phyloP scores from a whole-genome alignment of 1,140 invertebrate species.

The Habropoda laboriosa region DNA sequence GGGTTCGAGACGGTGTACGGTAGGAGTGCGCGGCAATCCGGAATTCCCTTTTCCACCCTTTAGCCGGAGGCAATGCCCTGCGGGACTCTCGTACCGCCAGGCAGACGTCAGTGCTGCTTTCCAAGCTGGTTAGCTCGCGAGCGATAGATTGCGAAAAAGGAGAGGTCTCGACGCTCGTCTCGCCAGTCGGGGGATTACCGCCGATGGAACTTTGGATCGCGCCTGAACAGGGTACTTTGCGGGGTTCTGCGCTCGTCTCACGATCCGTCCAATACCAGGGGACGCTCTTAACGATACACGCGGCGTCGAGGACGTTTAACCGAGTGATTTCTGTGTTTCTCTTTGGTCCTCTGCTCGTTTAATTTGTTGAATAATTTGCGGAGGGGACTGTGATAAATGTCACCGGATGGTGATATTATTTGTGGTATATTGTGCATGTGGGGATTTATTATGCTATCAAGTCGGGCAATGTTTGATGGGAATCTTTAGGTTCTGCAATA shows the following conservation, averaged over 20 bases:
- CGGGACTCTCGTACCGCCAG: constrained; percentile 4
- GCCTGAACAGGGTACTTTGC: constrained; percentile 3
- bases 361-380: too few relatives aligned
- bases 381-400: background rate
- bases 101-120: constrained; percentile 12
- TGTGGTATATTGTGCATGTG: too few relatives aligned
- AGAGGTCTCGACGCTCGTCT: constrained; percentile 18
- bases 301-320: too few relatives aligned
- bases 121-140: constrained; percentile 41
- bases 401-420: background rate
- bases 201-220: constrained; percentile 14
- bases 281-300: background rate
- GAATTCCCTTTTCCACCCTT: constrained; percentile 55
- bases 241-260: constrained; percentile 9
- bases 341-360: too few relatives aligned
- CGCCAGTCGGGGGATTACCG: constrained; percentile 32
- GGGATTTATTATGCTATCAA: too few relatives aligned
- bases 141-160: constrained; percentile 51
- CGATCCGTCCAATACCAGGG: background rate
- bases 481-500: too few relatives aligned
- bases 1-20: constrained; percentile 32
- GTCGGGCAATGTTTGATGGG: too few relatives aligned
- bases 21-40: constrained; percentile 50
- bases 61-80: constrained; percentile 49
- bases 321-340: too few relatives aligned